Percentiles rank a stretch among this genome's conserved stretches.
Evolutionary conservation across 2,888 invertebrate species (phyloP).

Genomic region (Drosophila multiciliata): DNA sequence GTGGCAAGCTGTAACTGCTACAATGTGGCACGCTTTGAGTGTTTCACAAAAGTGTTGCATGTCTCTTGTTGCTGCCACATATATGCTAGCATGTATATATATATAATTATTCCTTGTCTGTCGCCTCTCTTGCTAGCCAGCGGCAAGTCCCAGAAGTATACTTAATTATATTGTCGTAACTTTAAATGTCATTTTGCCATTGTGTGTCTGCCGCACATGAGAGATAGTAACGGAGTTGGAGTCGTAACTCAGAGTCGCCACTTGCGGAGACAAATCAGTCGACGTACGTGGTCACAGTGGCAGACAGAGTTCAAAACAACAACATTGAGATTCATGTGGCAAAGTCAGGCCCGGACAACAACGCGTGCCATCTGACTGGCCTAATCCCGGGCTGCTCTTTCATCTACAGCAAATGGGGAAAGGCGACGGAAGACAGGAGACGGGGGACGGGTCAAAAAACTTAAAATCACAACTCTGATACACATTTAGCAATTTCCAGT

Average conservation of each 20-base stretch:
- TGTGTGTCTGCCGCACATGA: conserved; percentile 62
- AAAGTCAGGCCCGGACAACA: conserved; percentile 36
- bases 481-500: conserved; percentile 60
- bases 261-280: conserved; percentile 65
- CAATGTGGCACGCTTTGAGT: conserved; percentile 53
- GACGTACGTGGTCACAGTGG: conserved; percentile 51
- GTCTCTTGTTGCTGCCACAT: conserved; percentile 41
- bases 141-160: conserved; percentile 74
- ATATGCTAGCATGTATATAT: conserved; percentile 4
- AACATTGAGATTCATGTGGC: conserved; percentile 78
- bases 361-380: conserved; percentile 59
- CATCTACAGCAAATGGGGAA: conserved; percentile 33
- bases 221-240: conserved; percentile 16
- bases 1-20: conserved; percentile 16
- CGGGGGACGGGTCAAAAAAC: conserved; percentile 55
- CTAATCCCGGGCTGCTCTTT: conserved; percentile 66
- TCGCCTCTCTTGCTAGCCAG: conserved; percentile 32
- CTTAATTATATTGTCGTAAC: conserved; percentile 82
- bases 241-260: conserved; percentile 23
- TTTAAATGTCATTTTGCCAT: conserved; percentile 80
- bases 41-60: conserved; percentile 67
- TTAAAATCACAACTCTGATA: conserved; percentile 73
- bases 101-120: conserved; percentile 73
- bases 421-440: background rate
- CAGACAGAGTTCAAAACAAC: conserved; percentile 41